These are phyloP conservation scores for Takifugu flavidus DNA, from an alignment of 2,113 vertebrate genomes.

Conservation along the genomic window DNA sequence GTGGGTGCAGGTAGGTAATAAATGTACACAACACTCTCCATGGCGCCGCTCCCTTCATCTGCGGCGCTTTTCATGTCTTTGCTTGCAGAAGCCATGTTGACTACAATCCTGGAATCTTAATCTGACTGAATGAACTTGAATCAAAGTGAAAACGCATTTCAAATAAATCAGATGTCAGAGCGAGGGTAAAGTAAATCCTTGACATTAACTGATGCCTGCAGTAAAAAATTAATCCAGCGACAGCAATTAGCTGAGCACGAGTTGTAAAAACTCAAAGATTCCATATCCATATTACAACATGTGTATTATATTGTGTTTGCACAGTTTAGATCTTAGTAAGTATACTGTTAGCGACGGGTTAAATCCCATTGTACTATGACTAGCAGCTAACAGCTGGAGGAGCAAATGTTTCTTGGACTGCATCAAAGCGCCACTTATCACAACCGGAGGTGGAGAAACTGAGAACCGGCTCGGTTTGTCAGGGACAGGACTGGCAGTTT, in stretches of 20 bases:
- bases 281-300: too few relatives aligned
- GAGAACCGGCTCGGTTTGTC: too few relatives aligned
- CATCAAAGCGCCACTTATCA: too few relatives aligned
- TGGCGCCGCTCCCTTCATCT: slow-evolving; percentile 65
- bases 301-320: too few relatives aligned
- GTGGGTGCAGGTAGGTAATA: slow-evolving; percentile 53
- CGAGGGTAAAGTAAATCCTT: slow-evolving; percentile 28
- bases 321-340: too few relatives aligned
- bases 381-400: too few relatives aligned
- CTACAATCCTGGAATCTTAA: slow-evolving; percentile 61
- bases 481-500: too few relatives aligned
- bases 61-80: slow-evolving; percentile 65
- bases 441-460: too few relatives aligned
- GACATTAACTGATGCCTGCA: slow-evolving; percentile 23
- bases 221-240: neutral
- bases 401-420: too few relatives aligned
- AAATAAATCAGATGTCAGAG: slow-evolving; percentile 55
- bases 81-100: slow-evolving; percentile 58
- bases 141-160: slow-evolving; percentile 54
- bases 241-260: neutral
- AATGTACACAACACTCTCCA: slow-evolving; percentile 58
- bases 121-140: slow-evolving; percentile 63
- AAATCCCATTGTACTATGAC: too few relatives aligned
- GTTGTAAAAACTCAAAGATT: neutral
- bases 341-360: too few relatives aligned